Evolutionary conservation across 2,888 invertebrate genomes (phyloP).

Genomic region (Leucoma salicis): DNA sequence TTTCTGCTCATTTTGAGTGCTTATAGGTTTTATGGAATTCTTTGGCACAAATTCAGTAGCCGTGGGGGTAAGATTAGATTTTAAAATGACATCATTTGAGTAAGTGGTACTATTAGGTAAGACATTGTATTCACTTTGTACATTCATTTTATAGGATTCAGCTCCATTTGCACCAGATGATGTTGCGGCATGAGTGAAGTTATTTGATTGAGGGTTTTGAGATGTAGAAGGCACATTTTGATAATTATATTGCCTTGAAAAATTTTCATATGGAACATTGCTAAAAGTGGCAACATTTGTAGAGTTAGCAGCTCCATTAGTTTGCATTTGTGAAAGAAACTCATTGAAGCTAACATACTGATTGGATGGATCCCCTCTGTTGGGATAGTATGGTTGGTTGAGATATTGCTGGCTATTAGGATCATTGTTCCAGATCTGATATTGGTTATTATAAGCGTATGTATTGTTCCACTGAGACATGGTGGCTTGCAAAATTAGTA

Average conservation of each 20-base stretch:
- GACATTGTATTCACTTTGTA: constrained; percentile 45
- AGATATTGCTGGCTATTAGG: constrained; percentile 59
- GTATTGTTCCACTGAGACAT: constrained; percentile 78
- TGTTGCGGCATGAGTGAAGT: constrained; percentile 47
- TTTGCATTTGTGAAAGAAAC: constrained; percentile 69
- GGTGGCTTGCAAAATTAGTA: constrained; percentile 34
- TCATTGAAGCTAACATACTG: constrained; percentile 75
- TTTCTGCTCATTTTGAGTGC: constrained; percentile 41
- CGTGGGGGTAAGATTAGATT: constrained; percentile 80
- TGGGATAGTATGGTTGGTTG: constrained; percentile 59
- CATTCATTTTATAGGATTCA: constrained; percentile 44
- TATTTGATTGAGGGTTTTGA: constrained; percentile 49
- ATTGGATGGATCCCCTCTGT: constrained; percentile 53
- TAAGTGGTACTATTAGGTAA: constrained; percentile 41
- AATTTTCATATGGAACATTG: constrained; percentile 60
- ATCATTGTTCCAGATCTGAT: constrained; percentile 65
- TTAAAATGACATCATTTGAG: constrained; percentile 58
- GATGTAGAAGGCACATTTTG: constrained; percentile 56
- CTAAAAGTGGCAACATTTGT: constrained; percentile 45
- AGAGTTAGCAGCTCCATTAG: constrained; percentile 42
- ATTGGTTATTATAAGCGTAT: constrained; percentile 66
- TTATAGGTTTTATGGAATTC: constrained; percentile 42
- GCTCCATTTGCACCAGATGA: constrained; percentile 43
- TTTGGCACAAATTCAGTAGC: constrained; percentile 83
- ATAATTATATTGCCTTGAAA: constrained; percentile 57